Base-by-base conservation (phyloP, 2,797 vertebrate species). In the Chromobotia macracanthus region DNA sequence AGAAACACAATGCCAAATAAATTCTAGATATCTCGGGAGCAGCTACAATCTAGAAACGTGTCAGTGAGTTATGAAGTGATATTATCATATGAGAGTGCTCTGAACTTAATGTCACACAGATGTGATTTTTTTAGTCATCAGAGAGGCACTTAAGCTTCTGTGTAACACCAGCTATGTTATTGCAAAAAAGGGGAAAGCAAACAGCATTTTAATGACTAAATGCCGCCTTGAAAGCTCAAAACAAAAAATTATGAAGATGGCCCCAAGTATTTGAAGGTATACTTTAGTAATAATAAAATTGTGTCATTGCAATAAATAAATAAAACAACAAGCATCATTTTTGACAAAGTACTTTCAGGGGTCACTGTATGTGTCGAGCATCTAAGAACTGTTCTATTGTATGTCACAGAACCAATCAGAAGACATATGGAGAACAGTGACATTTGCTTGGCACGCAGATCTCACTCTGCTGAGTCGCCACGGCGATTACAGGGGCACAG, bases 401-500 rank as follows among this genome's bases (percentile, higher is more conserved):
- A 69, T 65, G 58, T 61, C 41, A 56, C 56, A 44, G 58, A 74
- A 70, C 53, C 25, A 38, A 60, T 77, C 63, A 19, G 69, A 72
- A 72, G 56, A 82, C 80, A 75, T 55, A 72, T 73, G 69, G 55
- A 79, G 35, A 56, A 19, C 41, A 28, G 28, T 28, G 72, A 72
- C 80, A 79, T 65, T 58, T 60, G 63, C 76, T 79, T 79, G 82
- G 71, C 75, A 81, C 60, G 23, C 31, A 8, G 72, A 68, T 38
- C 41, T 76, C 44, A 19, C 55, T 53, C 15, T 50, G 72, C 7
- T 75, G 72, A 58, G 31, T 46, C 74, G 80, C 71, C 77, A 80
- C 76, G 72, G 80, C 73, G 63, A 84, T 84, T 82, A 80, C 77
- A 28, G 28, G 56, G 68, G 72, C 80, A 79, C 38, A 46, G 63